Base-by-base conservation (phyloP, 2,113 vertebrate genomes). In the Pomatostomus ruficeps region DNA sequence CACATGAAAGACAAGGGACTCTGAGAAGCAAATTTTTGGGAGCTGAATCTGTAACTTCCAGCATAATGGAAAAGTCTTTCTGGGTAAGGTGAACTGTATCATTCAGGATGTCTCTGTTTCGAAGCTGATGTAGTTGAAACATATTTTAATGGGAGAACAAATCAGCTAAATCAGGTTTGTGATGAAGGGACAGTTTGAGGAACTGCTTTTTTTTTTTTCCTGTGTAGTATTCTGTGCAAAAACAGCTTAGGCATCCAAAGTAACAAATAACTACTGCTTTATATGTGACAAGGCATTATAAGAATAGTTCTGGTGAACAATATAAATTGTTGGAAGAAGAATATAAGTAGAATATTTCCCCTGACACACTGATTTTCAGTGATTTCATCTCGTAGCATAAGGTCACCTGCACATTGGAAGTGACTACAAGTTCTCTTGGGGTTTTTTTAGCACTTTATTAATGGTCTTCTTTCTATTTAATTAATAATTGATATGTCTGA, bases 401-500 rank as follows among this genome's bases (percentile, higher is more conserved):
- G 54, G 70, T 95, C 67, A 85, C 75, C 78, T 88, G 77, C 10
- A 2, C 33, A 51, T 8, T 79, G 29, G n/a, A 94, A 90, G 59
- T 88, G 48, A 80, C 58, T 79, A 33, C 45, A 92, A 62, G 35
- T 68, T 89, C 21, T 80, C 22, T 54, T 16, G 38, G 19, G 13
- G 1, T 4, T 48, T 70, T 57, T 57, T 55, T 45, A 66, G 59
- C 31, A 35, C 31, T 91, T 72, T 61, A 80, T 88, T 94, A 93
- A 76, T 80, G 75, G 29, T 55, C 31, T 91, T 15, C 26, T 78
- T 89, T 94, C 73, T 90, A 28, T 87, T 91, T 92, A 68, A 86
- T 94, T 78, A 92, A 90, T 92, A 96, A 93, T 93, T 86, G 25
- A 94, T 89, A 55, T 28, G 6, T 59, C 52, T 91, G 58, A 95